A percentile compares a stretch with the other conserved stretches of the same genome.
phyloP scores from a whole-genome alignment of 2,113 vertebrate species.

The Strix aluco region DNA sequence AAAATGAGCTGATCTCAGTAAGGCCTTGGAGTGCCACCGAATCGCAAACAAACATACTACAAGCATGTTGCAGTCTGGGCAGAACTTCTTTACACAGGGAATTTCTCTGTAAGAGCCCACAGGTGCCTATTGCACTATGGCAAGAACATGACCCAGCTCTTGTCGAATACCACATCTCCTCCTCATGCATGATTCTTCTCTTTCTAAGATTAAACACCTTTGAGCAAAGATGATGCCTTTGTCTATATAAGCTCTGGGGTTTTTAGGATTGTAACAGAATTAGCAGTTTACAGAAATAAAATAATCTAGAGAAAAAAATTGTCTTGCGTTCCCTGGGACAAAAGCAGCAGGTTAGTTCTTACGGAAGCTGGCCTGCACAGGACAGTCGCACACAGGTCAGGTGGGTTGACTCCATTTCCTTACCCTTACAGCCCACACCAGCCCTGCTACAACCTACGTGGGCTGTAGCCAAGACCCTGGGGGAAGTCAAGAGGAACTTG shows the following conservation, averaged over 20 bases:
- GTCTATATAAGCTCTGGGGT: not conserved
- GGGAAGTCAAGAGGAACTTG: not conserved
- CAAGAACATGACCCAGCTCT: not conserved
- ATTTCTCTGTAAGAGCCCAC: fast-evolving
- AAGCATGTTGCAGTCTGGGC: fast-evolving
- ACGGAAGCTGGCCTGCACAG: not conserved
- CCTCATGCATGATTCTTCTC: not conserved
- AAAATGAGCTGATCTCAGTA: fast-evolving
- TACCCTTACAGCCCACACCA: not conserved
- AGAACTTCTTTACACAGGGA: fast-evolving
- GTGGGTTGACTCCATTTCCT: fast-evolving
- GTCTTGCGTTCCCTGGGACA: not conserved
- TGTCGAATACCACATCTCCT: not conserved
- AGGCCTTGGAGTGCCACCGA: not conserved
- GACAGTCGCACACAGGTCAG: fast-evolving
- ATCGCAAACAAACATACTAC: fast-evolving
- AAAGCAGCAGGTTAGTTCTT: not conserved
- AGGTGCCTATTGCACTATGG: fast-evolving
- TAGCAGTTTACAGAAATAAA: not conserved
- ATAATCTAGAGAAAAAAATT: not conserved
- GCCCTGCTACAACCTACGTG: not conserved
- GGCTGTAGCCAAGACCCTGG: not conserved
- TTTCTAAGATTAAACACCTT: not conserved
- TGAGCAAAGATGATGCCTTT: not conserved
- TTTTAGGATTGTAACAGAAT: not conserved